Percentiles rank a stretch among this genome's conserved stretches.
These are phyloP conservation scores for Macrobrachium nipponense DNA, from an alignment of 1,140 invertebrate genomes.

Conservation along the genomic window DNA sequence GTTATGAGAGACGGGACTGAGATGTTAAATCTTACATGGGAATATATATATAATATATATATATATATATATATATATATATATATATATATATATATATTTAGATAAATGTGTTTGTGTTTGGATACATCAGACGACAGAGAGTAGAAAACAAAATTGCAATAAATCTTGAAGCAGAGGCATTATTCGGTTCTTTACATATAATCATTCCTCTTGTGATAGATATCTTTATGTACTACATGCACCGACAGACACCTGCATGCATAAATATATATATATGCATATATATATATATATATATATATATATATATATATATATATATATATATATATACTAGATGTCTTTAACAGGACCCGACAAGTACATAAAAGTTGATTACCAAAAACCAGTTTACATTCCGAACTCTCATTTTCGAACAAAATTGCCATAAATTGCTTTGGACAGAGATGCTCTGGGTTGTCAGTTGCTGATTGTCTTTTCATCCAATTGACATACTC, in stretches of 20 bases:
- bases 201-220: too few species aligned
- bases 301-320: constrained; percentile 44
- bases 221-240: too few species aligned
- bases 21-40: neutral
- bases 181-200: neutral
- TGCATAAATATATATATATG: constrained; percentile 38
- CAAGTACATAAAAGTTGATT: neutral
- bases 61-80: constrained; percentile 48
- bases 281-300: constrained; percentile 44
- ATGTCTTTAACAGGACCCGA: neutral
- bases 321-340: constrained; percentile 5
- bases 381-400: too few species aligned
- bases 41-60: constrained; percentile 39
- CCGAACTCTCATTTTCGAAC: too few species aligned
- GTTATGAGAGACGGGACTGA: too few species aligned
- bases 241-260: constrained; percentile 12
- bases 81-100: constrained; percentile 42
- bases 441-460: too few species aligned
- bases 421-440: too few species aligned
- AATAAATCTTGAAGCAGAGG: too few species aligned
- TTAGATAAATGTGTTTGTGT: constrained; percentile 28
- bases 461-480: too few species aligned
- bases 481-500: too few species aligned
- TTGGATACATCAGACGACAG: neutral
- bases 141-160: too few species aligned